phyloP scores from a whole-genome alignment of 2,797 vertebrate species.

The Myiotriccus ornatus region DNA sequence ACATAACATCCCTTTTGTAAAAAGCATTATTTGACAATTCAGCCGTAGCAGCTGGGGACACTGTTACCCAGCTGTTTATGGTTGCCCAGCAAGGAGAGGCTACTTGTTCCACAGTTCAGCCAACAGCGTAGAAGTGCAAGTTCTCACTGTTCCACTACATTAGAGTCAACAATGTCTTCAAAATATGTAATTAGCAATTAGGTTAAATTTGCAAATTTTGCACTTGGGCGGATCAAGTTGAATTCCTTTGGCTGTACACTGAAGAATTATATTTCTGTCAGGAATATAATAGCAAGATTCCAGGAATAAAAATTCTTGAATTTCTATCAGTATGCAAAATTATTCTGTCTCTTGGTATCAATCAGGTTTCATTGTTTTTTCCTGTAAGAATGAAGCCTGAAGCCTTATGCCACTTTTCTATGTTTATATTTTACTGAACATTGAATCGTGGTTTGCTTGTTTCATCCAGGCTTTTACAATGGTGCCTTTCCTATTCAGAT shows the following conservation, averaged over 20 bases:
- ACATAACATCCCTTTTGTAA: not conserved
- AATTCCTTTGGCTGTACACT: not conserved
- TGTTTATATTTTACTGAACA: not conserved
- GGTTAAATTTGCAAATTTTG: not conserved
- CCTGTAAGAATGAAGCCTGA: not conserved
- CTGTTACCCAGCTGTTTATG: not conserved
- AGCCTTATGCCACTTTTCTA: not conserved
- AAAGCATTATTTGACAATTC: not conserved
- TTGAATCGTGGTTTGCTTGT: not conserved
- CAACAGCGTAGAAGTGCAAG: not conserved
- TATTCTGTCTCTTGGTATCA: not conserved
- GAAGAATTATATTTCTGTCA: not conserved
- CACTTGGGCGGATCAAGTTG: not conserved
- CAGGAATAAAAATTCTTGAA: not conserved
- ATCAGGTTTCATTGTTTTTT: not conserved
- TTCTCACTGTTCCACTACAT: not conserved
- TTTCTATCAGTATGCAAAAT: not conserved
- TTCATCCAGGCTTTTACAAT: not conserved
- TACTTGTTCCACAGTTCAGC: not conserved
- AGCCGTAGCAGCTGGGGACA: fast-evolving
- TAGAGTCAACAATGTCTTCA: not conserved
- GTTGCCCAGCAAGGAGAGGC: not conserved
- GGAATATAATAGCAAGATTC: not conserved
- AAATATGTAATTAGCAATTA: not conserved
- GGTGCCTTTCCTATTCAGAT: fast-evolving